Conservation (phyloP, 2,113 vertebrate genomes). For the Odobenus rosmarus region DNA sequence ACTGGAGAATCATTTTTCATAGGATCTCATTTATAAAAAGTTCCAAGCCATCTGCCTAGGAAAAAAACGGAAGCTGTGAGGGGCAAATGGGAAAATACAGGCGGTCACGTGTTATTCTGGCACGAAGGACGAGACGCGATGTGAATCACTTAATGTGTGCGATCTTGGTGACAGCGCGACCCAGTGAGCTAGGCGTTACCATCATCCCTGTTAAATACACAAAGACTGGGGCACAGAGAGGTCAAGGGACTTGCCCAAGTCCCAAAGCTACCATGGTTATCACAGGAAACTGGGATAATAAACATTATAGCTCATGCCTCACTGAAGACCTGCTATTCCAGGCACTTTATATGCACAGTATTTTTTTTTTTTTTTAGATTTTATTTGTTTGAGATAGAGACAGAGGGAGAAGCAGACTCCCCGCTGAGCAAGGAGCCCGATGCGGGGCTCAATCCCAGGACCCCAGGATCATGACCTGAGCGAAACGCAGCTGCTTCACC, state of each 20-base stretch:
- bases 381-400: background rate
- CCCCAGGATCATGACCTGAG: background rate
- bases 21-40: slow-evolving; percentile 60
- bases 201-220: background rate
- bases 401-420: background rate
- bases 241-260: background rate
- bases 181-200: accelerated
- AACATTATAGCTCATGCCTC: background rate
- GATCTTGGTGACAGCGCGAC: accelerated
- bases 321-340: accelerated
- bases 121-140: background rate
- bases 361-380: background rate
- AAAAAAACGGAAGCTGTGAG: background rate
- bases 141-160: background rate
- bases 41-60: background rate
- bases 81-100: background rate
- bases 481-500: background rate
- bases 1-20: slow-evolving; percentile 53
- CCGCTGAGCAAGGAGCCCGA: background rate
- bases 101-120: too few species aligned
- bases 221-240: background rate
- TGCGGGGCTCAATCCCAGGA: background rate
- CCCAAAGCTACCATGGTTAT: background rate
- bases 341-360: background rate
- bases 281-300: background rate